Base-by-base conservation (phyloP, 2,113 vertebrate species). In the Pyxicephalus adspersus region DNA sequence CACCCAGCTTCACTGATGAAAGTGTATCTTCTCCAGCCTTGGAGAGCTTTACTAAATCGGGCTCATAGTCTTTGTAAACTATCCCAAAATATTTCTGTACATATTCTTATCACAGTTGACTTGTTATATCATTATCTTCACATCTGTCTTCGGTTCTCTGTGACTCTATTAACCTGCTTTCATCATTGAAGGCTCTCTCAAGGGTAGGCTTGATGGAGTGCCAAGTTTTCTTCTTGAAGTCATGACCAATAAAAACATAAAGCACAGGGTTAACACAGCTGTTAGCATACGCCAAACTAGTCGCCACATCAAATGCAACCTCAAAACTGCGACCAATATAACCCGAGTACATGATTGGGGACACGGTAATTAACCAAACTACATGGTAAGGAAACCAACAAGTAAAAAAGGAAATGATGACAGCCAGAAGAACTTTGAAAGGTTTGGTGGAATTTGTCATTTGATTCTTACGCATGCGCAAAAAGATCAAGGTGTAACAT, bases 251-350 rank as follows among this genome's bases (percentile, higher is more conserved):
- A 13, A 97, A 92, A 11, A 95, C 92, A 0, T 97, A 97, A 23
- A 97, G 92, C 68, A 97, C 85, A 5, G 96, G 96, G 87, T 97
- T 97, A 81, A 97, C 86, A 84, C 96, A 96, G 85, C 96, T 97
- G 89, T 97, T 96, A 87, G 95, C 94, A 87, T 96, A 96, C 34
- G 94, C 95, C 11, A 97, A 89, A 68, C 95, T 96, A 85, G 93
- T 95, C 70, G 92, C 93, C n/a, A 96, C 87, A 5, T 95, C 95
- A 78, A 95, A 92, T 11, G 94, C 95, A 6, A 92, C 83, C 80
- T 83, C 90, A 64, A 97, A 85, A 92, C 84, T 11, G 71, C 65
- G 77, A 91, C 91, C 54, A n/a, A 95, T 85, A 51, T 85, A 83
- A 0, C 73, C 86, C 7, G 63, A 23, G 73, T 84, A 81, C 26